A percentile compares a stretch with the other conserved stretches of the same genome.
phyloP scores from a whole-genome alignment of 2,113 vertebrate genomes.

The Mugil cephalus region DNA sequence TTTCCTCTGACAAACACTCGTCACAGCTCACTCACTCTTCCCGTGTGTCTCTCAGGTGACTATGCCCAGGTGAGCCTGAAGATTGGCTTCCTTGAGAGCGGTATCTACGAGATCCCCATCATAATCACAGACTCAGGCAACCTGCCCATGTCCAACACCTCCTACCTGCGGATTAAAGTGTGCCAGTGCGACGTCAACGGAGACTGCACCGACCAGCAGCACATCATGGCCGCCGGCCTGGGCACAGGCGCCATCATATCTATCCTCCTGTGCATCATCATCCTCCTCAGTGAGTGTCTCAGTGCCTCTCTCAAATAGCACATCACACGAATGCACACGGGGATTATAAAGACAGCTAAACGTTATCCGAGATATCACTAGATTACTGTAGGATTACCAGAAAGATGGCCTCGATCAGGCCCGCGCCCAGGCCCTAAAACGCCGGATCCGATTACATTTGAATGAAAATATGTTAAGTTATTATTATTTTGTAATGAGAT shows the following conservation, averaged over 20 bases:
- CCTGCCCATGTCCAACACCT: slow-evolving; percentile 93
- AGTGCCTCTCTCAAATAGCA: slow-evolving; percentile 23
- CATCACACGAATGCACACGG: slow-evolving; percentile 16
- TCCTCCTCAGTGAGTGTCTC: slow-evolving; percentile 94
- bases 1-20: slow-evolving; percentile 17
- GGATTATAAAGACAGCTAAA: slow-evolving; percentile 70
- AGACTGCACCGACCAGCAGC: slow-evolving; percentile 94
- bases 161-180: slow-evolving; percentile 94
- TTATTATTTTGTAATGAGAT: slow-evolving; percentile 53
- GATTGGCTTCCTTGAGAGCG: slow-evolving; percentile 93
- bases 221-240: slow-evolving; percentile 92
- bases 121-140: slow-evolving; percentile 97
- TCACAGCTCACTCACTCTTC: slow-evolving; percentile 18
- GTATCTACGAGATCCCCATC: slow-evolving; percentile 95
- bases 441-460: slow-evolving; percentile 66
- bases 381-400: slow-evolving; percentile 75
- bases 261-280: slow-evolving; percentile 98
- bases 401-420: slow-evolving; percentile 65
- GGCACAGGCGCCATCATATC: slow-evolving; percentile 97
- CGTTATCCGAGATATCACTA: slow-evolving; percentile 60
- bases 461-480: slow-evolving; percentile 64
- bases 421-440: slow-evolving; percentile 54
- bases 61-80: slow-evolving; percentile 93
- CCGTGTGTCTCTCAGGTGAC: slow-evolving; percentile 85
- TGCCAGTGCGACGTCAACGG: slow-evolving; percentile 95